Base-by-base conservation (phyloP, 35 echinoderm and acorn worm genomes). In the Holothuria glaberrima region DNA sequence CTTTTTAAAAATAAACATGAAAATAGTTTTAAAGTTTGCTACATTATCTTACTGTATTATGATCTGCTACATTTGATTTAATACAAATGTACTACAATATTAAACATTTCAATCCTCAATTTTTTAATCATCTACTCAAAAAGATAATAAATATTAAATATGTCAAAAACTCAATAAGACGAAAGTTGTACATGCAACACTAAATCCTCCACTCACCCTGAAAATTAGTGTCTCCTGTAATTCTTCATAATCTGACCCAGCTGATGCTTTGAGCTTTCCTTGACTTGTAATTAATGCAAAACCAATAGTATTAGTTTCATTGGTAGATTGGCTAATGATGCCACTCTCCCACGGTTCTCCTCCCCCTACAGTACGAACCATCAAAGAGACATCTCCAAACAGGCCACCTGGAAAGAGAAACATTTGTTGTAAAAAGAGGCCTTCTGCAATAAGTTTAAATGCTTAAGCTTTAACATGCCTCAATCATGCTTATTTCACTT, bases 341-440 rank as follows among this genome's bases (percentile, higher is more conserved):
- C 54, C 69, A 58, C 50, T 71, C 79, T 98, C 89, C 95, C 95
- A 97, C 0, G 41, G 34, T 68, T 97, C 96, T 9, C 96, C 96
- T 80, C 96, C 96, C 12, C 96, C 96, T 10, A 98, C 89, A 12
- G 96, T 98, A n/a, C 93, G 71, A 12, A 90, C 91, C 58, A 21
- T 91, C 22, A 95, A 71, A 12, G 88, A 48, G 20, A 95, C 88
- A 22, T 88, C 83, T 12, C 91, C 91, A 78, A 88, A 90, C 0
- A 88, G 41, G 14, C 96, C 96, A 48, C 79, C 79, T 83, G 16
- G 12, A 59, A 59, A 12, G 0, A 57, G 52, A 21, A 46, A 46
- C 44, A 46, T 46, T 46, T 46, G 44, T 46, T 5, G 44, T 46
- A 5, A 46, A 46, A 10, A 46, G 44, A 5, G 44, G 44, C 10